Evolutionary conservation across 1,140 invertebrate species (phyloP), one percentile per base, ranked within the genome.

Genomic region (Thaumetopoea pityocampa): DNA sequence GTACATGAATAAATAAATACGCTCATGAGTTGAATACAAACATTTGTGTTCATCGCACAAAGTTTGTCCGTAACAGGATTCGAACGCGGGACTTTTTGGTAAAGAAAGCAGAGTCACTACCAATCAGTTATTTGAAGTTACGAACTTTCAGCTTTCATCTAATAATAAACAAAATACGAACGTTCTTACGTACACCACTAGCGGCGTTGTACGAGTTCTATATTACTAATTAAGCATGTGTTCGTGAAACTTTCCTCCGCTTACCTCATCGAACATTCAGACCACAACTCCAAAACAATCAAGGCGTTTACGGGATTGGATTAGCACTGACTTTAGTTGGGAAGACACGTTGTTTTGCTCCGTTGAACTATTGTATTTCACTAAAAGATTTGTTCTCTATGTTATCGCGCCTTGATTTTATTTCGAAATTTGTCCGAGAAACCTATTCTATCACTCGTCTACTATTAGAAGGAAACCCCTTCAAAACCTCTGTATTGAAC

Each of bases 201-300:
- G 4, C 11, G 10, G 9, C 17, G 30, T 7, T 41, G 28, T 41
- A 24, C 36, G 29, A 36, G 23, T 28, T 44, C 8, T 35, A 5
- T 29, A 41, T 55, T 34, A 37, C 49, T 52, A 49, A 57, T 57
- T 46, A 45, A 30, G 18, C 16, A 17, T 27, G 37, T 14, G 37
- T 48, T 20, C 22, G 10, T 6, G 24, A 37, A 47, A 51, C 30
- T 57, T 52, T 40, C 22, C 6, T 15, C 26, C 12, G 11, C 15
- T 16, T 3, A 14, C 19, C 18, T 8, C 44, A 69, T 67, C 67
- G 51, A 63, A 66, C 37, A 69, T 67, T 61, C 66, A 58, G 41
- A 48, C 62, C 70, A 71, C 67, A 67, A 69, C 46, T 69, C 67
- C 46, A 54, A 66, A 71, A 69, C 71, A 76, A 74, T 71, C 66